A percentile compares a stretch with the other conserved stretches of the same genome.
Conservation (phyloP, 2,797 vertebrate species). For the Sebastes goodei region DNA sequence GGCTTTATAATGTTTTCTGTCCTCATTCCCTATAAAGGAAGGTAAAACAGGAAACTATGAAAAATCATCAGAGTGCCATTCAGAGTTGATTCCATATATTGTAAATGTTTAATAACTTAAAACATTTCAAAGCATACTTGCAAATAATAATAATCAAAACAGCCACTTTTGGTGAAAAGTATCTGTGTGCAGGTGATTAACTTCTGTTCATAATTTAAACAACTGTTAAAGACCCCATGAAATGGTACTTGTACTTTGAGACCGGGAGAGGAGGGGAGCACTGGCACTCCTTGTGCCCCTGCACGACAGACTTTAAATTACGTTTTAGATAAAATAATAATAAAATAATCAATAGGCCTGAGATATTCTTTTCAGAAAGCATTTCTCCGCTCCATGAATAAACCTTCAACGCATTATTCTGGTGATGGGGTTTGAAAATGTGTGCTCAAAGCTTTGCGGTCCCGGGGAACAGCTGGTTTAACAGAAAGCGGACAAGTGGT, state of each 20-base stretch:
- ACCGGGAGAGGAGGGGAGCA: background rate
- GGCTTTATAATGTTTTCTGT: constrained; percentile 17
- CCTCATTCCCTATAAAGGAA: background rate
- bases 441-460: background rate
- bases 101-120: background rate
- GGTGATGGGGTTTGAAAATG: background rate
- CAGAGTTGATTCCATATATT: background rate
- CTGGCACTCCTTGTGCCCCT: no score
- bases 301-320: background rate
- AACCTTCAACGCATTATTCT: background rate
- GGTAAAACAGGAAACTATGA: background rate
- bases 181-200: background rate
- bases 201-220: background rate
- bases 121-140: background rate
- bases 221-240: background rate
- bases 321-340: background rate
- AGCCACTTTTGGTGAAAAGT: background rate
- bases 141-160: background rate
- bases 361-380: background rate
- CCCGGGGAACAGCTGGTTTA: background rate
- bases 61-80: background rate
- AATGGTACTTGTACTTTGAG: background rate
- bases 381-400: background rate
- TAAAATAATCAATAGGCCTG: background rate
- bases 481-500: background rate